Base-by-base conservation (phyloP, 2,888 invertebrate genomes). In the Scaptomyza flava region DNA sequence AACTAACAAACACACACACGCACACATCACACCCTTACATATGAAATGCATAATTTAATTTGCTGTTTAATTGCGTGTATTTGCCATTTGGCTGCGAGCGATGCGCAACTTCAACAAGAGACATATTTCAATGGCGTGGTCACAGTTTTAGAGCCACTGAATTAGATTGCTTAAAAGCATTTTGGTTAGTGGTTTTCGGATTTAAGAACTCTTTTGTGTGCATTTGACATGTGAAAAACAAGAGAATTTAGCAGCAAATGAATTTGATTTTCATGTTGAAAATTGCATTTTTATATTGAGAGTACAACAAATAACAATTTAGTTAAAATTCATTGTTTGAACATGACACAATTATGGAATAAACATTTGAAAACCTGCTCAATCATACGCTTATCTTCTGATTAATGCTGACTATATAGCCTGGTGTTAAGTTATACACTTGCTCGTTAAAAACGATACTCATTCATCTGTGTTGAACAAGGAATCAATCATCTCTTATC, bases 41-140 rank as follows among this genome's bases (percentile, higher is more conserved):
- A 68, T 85, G 72, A 66, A 71, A 71, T 86, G 84, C 83, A 87
- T 82, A 87, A 82, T 87, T 82, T 64, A 88, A 85, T 82, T 82
- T 85, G 67, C 68, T 86, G 76, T 87, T 85, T 87, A 81, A 85
- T 87, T 87, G 81, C 76, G 82, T 81, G 85, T 63, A 86, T 72
- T 83, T 64, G 51, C 69, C 85, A 83, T 83, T 72, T 77, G 77
- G 63, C 86, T 82, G 59, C 66, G 52, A 81, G 79, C 70, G 17
- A 74, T 65, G 58, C 66, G 50, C 27, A 52, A 45, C 51, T 54
- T 23, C 30, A 51, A 30, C 41, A 54, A 54, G 20, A 59, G 52
- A 43, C 68, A 60, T 48, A 63, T 75, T 66, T 62, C 33, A 47
- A 41, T 20, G 17, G 56, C 33, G 34, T 23, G 67, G 75, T 48